Percentiles rank a stretch among this genome's conserved stretches.
phyloP scores from a whole-genome alignment of 2,113 vertebrate species.

The Uropsilus gracilis region DNA sequence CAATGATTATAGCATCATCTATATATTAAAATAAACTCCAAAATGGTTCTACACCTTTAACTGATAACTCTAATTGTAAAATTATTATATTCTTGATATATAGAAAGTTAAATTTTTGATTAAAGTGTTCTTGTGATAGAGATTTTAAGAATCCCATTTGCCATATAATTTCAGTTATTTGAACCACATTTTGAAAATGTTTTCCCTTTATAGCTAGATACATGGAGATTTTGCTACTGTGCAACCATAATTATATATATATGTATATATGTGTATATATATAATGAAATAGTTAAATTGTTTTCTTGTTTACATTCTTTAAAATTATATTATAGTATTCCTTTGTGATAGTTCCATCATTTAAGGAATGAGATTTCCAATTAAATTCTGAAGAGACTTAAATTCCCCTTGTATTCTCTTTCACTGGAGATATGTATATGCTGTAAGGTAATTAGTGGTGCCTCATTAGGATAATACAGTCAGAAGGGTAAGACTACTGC shows the following conservation, averaged over 20 bases:
- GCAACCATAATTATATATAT: neutral
- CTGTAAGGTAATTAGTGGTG: conserved; percentile 40
- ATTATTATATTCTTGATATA: conserved; percentile 26
- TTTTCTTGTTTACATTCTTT: conserved; percentile 7
- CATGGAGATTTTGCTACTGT: neutral
- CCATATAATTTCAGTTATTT: neutral
- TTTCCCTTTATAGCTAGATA: neutral
- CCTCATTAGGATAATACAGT: conserved; percentile 41
- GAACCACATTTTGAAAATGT: neutral
- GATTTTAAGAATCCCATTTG: neutral
- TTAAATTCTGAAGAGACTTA: conserved; percentile 36
- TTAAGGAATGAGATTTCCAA: conserved; percentile 41
- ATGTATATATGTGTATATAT: no score
- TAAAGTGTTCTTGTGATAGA: neutral
- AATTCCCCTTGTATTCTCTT: conserved; percentile 17
- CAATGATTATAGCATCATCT: neutral
- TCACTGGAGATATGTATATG: neutral
- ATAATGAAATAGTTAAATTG: conserved; percentile 39
- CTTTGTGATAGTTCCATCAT: neutral
- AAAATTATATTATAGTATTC: neutral
- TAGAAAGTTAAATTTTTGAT: neutral
- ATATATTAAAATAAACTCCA: conserved; percentile 31
- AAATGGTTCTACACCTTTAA: neutral
- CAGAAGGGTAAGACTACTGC: neutral
- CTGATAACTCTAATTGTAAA: conserved; percentile 42